phyloP scores from a whole-genome alignment of 2,888 invertebrate species.

The Ormyrus thymus region DNA sequence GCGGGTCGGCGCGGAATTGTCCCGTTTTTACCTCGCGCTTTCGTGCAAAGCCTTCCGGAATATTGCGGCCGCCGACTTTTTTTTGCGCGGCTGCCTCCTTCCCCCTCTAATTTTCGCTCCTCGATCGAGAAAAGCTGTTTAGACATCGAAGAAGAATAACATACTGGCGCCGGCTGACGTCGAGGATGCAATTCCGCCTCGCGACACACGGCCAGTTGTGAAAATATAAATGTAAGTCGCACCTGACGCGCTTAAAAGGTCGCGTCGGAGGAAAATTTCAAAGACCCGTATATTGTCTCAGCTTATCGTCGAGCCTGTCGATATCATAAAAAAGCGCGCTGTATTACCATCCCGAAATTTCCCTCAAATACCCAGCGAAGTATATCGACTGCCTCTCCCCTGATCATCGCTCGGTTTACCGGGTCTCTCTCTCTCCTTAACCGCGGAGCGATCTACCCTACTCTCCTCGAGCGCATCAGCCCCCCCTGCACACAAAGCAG shows the following conservation, averaged over 20 bases:
- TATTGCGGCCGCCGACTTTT: not conserved
- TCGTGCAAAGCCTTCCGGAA: not conserved
- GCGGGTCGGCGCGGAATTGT: not conserved
- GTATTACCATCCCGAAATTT: too few relatives aligned
- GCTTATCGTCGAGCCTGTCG: not conserved
- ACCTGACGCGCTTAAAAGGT: not conserved
- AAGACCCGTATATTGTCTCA: not conserved
- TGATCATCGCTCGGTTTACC: too few relatives aligned
- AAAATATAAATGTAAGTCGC: conserved; percentile 26
- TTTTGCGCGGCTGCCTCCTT: not conserved
- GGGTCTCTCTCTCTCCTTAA: too few relatives aligned
- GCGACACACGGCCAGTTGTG: conserved; percentile 32
- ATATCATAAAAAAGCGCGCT: too few relatives aligned
- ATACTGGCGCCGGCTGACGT: not conserved
- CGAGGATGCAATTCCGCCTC: conserved; percentile 4
- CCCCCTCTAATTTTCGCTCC: not conserved
- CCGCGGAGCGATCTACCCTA: too few relatives aligned
- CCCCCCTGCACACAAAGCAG: too few relatives aligned
- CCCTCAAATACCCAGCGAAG: too few relatives aligned
- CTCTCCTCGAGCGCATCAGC: too few relatives aligned
- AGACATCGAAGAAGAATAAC: not conserved
- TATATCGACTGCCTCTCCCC: too few relatives aligned
- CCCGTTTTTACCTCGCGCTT: not conserved
- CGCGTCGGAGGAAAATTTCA: conserved; percentile 7
- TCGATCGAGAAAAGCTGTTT: not conserved